Conservation (phyloP, 2,797 vertebrate species). For the Anas bernieri region DNA sequence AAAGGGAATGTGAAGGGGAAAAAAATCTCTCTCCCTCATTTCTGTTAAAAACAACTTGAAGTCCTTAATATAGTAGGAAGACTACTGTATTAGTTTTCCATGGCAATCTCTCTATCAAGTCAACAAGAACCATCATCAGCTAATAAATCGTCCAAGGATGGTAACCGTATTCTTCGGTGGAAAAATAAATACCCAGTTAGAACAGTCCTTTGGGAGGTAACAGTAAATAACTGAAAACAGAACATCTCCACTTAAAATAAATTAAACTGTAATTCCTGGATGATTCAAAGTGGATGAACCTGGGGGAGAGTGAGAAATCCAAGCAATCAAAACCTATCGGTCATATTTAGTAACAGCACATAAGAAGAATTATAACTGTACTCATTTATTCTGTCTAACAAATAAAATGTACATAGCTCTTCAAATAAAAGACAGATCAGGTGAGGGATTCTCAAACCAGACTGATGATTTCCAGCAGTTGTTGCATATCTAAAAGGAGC, state of each 20-base stretch:
- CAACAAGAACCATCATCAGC: constrained; percentile 18
- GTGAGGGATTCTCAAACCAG: background rate
- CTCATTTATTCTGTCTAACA: background rate
- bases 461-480: background rate
- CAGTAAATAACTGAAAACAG: constrained; percentile 52
- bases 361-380: background rate
- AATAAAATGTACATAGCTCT: background rate
- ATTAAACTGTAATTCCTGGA: constrained; percentile 47
- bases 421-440: background rate
- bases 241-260: constrained; percentile 53
- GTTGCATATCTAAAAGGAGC: background rate
- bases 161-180: constrained; percentile 8
- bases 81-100: constrained; percentile 18
- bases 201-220: background rate
- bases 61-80: background rate
- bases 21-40: background rate
- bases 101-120: constrained; percentile 21
- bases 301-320: background rate
- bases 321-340: background rate
- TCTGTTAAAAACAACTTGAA: background rate
- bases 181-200: constrained; percentile 47
- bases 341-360: background rate
- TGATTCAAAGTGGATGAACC: background rate
- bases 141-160: constrained; percentile 50
- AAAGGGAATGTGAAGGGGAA: background rate